phyloP scores from a whole-genome alignment of 2,888 invertebrate genomes.

The Conistra vaccinii region DNA sequence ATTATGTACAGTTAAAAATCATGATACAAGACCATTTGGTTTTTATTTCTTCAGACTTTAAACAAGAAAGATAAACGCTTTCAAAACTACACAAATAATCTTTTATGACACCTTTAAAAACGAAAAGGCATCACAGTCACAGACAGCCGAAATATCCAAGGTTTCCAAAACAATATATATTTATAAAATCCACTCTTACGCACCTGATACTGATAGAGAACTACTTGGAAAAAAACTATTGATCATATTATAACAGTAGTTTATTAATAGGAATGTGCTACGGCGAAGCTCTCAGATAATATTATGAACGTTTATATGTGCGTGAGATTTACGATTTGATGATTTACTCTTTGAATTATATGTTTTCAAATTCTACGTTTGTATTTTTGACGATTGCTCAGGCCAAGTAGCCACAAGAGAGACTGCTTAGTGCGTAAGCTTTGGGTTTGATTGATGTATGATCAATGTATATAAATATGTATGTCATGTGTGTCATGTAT shows the following conservation, averaged over 20 bases:
- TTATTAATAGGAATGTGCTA: slow-evolving; percentile 15
- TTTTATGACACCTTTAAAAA: slow-evolving; percentile 6
- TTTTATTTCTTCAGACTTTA: background rate
- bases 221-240: slow-evolving; percentile 9
- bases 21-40: background rate
- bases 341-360: slow-evolving; percentile 9
- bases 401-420: background rate
- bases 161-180: slow-evolving; percentile 8
- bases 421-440: background rate
- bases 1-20: background rate
- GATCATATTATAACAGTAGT: slow-evolving; percentile 12
- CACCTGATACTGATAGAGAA: slow-evolving; percentile 27
- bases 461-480: too few species aligned
- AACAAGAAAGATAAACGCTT: too few species aligned
- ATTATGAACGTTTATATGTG: slow-evolving; percentile 16
- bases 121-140: background rate
- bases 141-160: slow-evolving; percentile 19
- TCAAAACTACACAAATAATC: background rate
- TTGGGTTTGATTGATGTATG: background rate
- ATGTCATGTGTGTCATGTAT: too few species aligned
- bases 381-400: background rate
- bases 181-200: slow-evolving; percentile 2
- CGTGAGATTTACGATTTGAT: slow-evolving; percentile 8
- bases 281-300: slow-evolving; percentile 18
- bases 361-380: slow-evolving; percentile 1